phyloP scores from a whole-genome alignment of 2,888 invertebrate genomes.

The Drosophila buzzatii region DNA sequence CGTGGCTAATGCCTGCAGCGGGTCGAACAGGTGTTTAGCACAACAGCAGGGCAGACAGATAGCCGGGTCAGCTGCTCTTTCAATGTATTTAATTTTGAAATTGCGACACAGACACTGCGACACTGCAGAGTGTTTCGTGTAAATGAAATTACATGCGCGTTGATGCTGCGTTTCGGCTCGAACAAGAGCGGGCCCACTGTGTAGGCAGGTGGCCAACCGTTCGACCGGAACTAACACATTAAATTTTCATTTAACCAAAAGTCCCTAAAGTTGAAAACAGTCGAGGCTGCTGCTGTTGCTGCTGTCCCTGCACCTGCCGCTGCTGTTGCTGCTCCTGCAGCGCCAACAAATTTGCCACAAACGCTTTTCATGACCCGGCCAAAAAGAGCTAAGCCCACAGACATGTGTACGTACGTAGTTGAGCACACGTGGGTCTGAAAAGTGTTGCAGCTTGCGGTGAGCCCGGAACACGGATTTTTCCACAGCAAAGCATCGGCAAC shows the following conservation, averaged over 20 bases:
- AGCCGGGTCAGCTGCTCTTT: conserved; percentile 31
- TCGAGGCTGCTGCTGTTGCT: conserved; percentile 3
- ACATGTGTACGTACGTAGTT: conserved; percentile 13
- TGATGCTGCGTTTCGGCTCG: conserved; percentile 37
- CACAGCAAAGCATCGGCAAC: conserved; percentile 1
- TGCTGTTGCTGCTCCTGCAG: conserved; percentile 14
- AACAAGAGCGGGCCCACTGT: conserved; percentile 2
- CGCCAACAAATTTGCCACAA: conserved; percentile 37
- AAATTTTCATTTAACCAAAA: conserved; percentile 76
- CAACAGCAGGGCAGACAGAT: neutral
- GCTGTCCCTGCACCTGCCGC: neutral
- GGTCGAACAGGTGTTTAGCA: conserved; percentile 49
- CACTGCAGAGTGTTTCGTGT: conserved; percentile 61
- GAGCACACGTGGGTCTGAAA: conserved; percentile 23
- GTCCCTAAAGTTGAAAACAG: conserved; percentile 59
- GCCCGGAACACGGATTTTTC: conserved; percentile 12
- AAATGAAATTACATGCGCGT: conserved; percentile 75
- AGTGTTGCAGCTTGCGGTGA: conserved; percentile 42
- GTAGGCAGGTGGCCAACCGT: conserved; percentile 4
- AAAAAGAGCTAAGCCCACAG: conserved; percentile 39
- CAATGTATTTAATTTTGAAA: conserved; percentile 77
- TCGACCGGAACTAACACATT: conserved; percentile 62
- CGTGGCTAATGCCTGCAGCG: conserved; percentile 1
- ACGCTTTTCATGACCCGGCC: conserved; percentile 7
- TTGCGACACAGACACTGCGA: conserved; percentile 77